Base-by-base conservation (phyloP, 2,888 invertebrate genomes). In the Neria commutata region DNA sequence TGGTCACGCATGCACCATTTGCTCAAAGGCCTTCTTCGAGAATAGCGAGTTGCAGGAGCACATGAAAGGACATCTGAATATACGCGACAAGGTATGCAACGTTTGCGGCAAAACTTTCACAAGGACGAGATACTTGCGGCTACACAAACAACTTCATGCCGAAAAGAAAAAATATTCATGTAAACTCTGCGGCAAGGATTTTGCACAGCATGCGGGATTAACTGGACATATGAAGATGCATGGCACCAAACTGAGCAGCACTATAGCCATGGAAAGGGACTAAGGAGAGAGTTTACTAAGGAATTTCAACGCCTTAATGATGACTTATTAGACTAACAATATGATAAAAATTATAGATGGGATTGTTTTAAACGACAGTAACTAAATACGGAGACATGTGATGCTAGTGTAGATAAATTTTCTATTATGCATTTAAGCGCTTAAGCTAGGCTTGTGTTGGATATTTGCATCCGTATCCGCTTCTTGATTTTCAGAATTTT, bases 41-140 rank as follows among this genome's bases (percentile, higher is more conserved):
- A 76, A 77, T 54, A 75, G 74, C 1, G 72, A 75, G 29, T 65
- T 76, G 0, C 72, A 71, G 16, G 76, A 78, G 51, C 77, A 77
- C 46, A 69, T 77, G 8, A 75, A 73, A 49, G 75, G 71, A 1
- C 77, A 74, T 25, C 58, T 69, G 0, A 75, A 72, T 40, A 71
- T 71, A 23, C 67, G 71, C 14, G 72, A 68, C 29, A 72, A 71
- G 52, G 64, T 71, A 0, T 73, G 72, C 26, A 74, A 73, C 40
- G 60, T 67, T 23, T 73, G 72, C 26, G 55, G 66, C 8, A 72
- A 74, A 21, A 55, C 73, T 0, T 72, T 72, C 11, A 74, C 73
- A 1, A 72, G 68, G 49, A 70, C 73, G 3, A 74, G 73, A 56
- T 73, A 73, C 0, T 45, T 72, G 17, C 70, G 73, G 11, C 73